Evolutionary conservation across 1,140 invertebrate species (phyloP).

Genomic region (Mya arenaria): DNA sequence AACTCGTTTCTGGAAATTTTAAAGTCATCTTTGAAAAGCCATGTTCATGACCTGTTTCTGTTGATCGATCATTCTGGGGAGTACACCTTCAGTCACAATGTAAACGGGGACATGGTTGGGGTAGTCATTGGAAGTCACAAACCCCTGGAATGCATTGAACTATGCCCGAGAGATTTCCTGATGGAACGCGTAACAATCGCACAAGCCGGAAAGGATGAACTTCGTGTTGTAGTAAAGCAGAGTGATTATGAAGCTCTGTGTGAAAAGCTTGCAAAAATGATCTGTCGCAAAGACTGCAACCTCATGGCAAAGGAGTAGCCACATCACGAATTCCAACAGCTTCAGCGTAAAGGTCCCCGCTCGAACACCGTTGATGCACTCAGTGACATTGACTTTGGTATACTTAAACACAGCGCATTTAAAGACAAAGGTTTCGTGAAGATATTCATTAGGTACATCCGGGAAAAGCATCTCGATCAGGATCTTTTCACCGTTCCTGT

Average conservation of each 20-base stretch:
- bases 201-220: background rate
- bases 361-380: background rate
- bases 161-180: slow-evolving; percentile 7
- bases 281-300: slow-evolving; percentile 12
- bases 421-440: background rate
- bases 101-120: slow-evolving; percentile 36
- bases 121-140: slow-evolving; percentile 1
- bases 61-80: background rate
- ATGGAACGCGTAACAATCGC: background rate
- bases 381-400: slow-evolving; percentile 28
- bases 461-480: background rate
- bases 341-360: background rate
- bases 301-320: background rate
- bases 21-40: background rate
- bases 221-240: background rate
- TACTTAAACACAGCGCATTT: slow-evolving; percentile 33
- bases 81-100: slow-evolving; percentile 20
- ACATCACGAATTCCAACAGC: background rate
- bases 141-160: background rate
- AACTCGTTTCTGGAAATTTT: background rate
- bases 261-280: slow-evolving; percentile 16
- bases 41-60: slow-evolving; percentile 9
- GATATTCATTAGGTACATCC: background rate
- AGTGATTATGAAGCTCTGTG: background rate
- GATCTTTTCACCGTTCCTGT: slow-evolving; percentile 10